These are phyloP conservation scores for Brachionichthys hirsutus DNA, from an alignment of 2,113 vertebrate species.

Conservation along the genomic window DNA sequence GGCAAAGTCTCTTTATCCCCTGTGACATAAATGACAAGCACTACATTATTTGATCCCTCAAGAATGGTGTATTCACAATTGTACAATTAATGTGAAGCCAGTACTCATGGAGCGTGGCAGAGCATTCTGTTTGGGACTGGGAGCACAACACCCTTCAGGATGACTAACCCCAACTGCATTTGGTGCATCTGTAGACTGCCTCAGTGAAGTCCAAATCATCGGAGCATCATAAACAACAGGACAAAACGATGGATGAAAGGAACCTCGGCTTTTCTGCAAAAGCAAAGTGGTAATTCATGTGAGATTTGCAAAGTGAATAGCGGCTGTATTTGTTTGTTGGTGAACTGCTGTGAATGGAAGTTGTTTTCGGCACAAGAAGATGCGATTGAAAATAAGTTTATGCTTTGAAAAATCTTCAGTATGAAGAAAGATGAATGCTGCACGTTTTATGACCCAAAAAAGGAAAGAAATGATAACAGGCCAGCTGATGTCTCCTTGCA, in stretches of 20 bases:
- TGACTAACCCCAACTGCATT: slow-evolving; percentile 15
- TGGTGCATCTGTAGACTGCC: neutral
- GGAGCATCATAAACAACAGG: slow-evolving; percentile 16
- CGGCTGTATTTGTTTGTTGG: too few species aligned
- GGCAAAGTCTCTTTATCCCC: slow-evolving; percentile 10
- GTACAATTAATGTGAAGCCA: slow-evolving; percentile 51
- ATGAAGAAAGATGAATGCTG: too few species aligned
- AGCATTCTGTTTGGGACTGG: slow-evolving; percentile 59
- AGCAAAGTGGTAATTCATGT: too few species aligned
- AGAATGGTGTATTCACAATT: slow-evolving; percentile 27
- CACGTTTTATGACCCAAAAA: too few species aligned
- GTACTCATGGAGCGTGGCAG: slow-evolving; percentile 41
- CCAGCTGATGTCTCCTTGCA: too few species aligned
- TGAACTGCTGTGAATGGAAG: too few species aligned
- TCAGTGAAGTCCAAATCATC: slow-evolving; percentile 32
- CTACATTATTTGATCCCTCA: slow-evolving; percentile 25
- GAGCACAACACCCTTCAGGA: slow-evolving; percentile 34
- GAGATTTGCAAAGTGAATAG: too few species aligned
- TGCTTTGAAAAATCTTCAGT: too few species aligned
- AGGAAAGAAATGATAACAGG: too few species aligned
- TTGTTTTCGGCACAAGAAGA: too few species aligned
- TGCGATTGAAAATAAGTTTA: too few species aligned
- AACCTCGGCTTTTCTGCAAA: neutral
- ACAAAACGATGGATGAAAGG: neutral
- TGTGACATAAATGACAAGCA: slow-evolving; percentile 4